Base-by-base conservation (phyloP, 2,888 invertebrate species). In the Epiblema foenella region DNA sequence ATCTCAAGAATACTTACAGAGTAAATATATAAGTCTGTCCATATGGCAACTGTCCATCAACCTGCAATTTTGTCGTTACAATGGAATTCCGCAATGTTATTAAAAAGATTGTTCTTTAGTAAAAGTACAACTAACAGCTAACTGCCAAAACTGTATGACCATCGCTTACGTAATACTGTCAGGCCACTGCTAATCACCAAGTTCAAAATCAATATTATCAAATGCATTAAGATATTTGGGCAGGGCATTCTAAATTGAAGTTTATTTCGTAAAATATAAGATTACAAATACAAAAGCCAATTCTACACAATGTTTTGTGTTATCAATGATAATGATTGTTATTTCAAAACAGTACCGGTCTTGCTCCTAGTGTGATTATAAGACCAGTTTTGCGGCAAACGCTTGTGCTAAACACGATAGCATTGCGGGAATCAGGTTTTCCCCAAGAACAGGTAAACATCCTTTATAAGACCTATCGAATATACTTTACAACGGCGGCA, bases 381-480 rank as follows among this genome's bases (percentile, higher is more conserved):
- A 51, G 18, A 52, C 64, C 64, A 39, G 64, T 64, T 64, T 64
- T 20, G 37, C n/a, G 52, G 64, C 37, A 39, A 64, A 20, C 51
- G 63, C 18, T 33, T 49, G 51, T 17, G 12, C 33, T 24, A 37
- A 60, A 59, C 51, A 51, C 20, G 64, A 52, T 64, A 64, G 18
- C 64, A 64, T 52, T 64, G 20, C 20, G 29, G 46, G 60, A 51
- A 64, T 64, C 64, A 64, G 52, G 64, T 64, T 64, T 52, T n/a
- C 39, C 10, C 39, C 15, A 64, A 54, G 39, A 54, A 52, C 33
- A 51, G 3, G 51, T 56, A 46, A 20, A 54, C 20, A 54, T 52
- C 24, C 52, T 12, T 52, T 24, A 24, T 18, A 24, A 52, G 24
- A 52, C 24, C 52, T 24, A 12, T 52, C 12, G 0, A 52, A 12